phyloP scores from a whole-genome alignment of 2,888 invertebrate species.

The Therioaphis trifolii region DNA sequence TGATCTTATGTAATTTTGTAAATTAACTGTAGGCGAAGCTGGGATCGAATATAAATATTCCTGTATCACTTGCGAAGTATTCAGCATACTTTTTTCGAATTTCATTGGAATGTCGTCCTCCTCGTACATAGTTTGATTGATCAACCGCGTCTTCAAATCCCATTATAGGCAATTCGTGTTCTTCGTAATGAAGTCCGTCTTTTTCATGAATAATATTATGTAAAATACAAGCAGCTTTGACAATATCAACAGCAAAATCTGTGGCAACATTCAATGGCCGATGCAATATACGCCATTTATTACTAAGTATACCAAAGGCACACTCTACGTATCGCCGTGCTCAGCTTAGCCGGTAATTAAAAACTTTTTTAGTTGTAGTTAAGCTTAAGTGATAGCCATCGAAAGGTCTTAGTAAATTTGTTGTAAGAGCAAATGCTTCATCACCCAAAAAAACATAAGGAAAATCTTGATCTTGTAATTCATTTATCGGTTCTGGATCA shows the following conservation, averaged over 20 bases:
- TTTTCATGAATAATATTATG: slow-evolving; percentile 64
- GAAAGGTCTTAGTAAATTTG: slow-evolving; percentile 64
- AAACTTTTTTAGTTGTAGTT: slow-evolving; percentile 63
- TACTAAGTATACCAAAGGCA: slow-evolving; percentile 66
- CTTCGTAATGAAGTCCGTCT: slow-evolving; percentile 64
- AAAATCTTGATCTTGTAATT: slow-evolving; percentile 37
- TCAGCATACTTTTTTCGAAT: background rate
- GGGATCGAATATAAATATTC: too few species aligned
- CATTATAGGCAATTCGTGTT: slow-evolving; percentile 51
- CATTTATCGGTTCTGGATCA: slow-evolving; percentile 54
- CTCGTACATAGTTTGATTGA: slow-evolving; percentile 11
- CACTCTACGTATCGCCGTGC: slow-evolving; percentile 61
- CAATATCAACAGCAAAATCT: slow-evolving; percentile 66
- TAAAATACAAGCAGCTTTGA: slow-evolving; percentile 66
- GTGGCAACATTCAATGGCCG: slow-evolving; percentile 66
- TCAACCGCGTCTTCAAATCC: slow-evolving; percentile 14
- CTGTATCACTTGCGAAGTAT: background rate
- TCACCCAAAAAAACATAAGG: slow-evolving; percentile 64
- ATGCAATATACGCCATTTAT: slow-evolving; percentile 68
- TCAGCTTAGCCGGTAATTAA: slow-evolving; percentile 64
- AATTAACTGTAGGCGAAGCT: too few species aligned
- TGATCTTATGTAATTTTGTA: too few species aligned
- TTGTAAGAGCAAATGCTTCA: slow-evolving; percentile 64
- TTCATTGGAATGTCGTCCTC: background rate
- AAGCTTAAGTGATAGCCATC: slow-evolving; percentile 62